Percentiles rank a stretch among this genome's conserved stretches.
These are phyloP conservation scores for Synodontis membranacea DNA, from an alignment of 2,113 vertebrate genomes.

Conservation along the genomic window DNA sequence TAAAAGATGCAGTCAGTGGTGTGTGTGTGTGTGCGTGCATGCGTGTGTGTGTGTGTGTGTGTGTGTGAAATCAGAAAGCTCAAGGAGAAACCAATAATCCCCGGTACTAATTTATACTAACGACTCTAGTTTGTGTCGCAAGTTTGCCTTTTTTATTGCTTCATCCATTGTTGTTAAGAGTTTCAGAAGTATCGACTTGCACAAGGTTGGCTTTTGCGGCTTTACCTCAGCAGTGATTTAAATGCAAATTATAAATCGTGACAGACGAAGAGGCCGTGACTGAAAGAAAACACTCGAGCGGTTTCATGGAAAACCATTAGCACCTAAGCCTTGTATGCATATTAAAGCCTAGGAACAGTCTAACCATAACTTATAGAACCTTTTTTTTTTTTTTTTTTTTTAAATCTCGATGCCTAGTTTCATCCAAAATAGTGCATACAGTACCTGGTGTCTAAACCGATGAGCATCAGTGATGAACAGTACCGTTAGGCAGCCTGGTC, in stretches of 20 bases:
- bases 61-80: neutral
- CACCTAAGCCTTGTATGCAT: constrained; percentile 27
- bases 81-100: constrained; percentile 55
- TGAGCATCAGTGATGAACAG: neutral
- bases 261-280: constrained; percentile 54
- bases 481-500: neutral
- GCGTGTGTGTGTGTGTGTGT: neutral
- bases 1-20: neutral
- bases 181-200: constrained; percentile 64
- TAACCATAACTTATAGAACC: neutral
- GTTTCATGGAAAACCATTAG: constrained; percentile 37
- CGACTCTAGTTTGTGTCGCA: constrained; percentile 74
- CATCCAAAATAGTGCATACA: neutral
- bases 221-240: constrained; percentile 63
- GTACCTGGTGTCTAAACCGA: neutral
- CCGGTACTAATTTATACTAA: constrained; percentile 76
- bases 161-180: constrained; percentile 73
- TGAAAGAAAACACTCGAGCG: constrained; percentile 31
- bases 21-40: neutral
- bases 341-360: constrained; percentile 8
- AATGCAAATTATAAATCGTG: constrained; percentile 70
- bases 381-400: neutral
- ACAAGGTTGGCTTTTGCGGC: constrained; percentile 47
- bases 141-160: constrained; percentile 72
- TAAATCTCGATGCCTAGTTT: neutral